Evolutionary conservation across 2,888 invertebrate genomes (phyloP), one percentile per base, ranked within the genome.

Genomic region (Pediacus dermestoides): DNA sequence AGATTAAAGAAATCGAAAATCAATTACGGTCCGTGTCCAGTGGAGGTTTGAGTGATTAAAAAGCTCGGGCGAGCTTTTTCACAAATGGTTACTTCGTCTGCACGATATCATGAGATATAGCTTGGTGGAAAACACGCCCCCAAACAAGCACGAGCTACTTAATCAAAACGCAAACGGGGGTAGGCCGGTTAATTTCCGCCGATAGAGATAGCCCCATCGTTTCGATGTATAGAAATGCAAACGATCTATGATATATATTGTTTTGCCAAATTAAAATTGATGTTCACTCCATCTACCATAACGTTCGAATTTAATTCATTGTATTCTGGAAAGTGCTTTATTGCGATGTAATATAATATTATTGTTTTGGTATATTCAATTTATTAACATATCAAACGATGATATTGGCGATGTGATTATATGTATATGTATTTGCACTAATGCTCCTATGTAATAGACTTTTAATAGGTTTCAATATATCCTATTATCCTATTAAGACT

Each of bases 201-300:
- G 44, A 48, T 46, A 39, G 41, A 48, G 46, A 51, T 42, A 46
- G 46, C 37, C 34, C 37, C 34, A 38, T 37, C 34, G 44, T 47
- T 44, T 38, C 36, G 42, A 28, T 36, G 35, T 42, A 46, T 44
- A 42, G 37, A 46, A 52, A 52, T 48, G 48, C 42, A 43, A 52
- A 46, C 46, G 39, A 44, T 49, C 46, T 46, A 48, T 48, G 37
- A 41, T 42, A 41, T 49, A 49, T 43, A 52, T 48, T 49, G 48
- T 52, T 48, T 49, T 44, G 45, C 28, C 34, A 46, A 52, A 52
- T 52, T 49, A 48, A 48, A 52, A 52, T 52, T 48, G 49, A 52
- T 52, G 46, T 40, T 30, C 21, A 31, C 23, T 22, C 40, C 34
- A 39, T 36, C 32, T 27, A 27, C 27, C 23, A 13, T 28, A 10